Evolutionary conservation across 2,113 vertebrate species (phyloP).

Genomic region (Hippocampus abdominalis): DNA sequence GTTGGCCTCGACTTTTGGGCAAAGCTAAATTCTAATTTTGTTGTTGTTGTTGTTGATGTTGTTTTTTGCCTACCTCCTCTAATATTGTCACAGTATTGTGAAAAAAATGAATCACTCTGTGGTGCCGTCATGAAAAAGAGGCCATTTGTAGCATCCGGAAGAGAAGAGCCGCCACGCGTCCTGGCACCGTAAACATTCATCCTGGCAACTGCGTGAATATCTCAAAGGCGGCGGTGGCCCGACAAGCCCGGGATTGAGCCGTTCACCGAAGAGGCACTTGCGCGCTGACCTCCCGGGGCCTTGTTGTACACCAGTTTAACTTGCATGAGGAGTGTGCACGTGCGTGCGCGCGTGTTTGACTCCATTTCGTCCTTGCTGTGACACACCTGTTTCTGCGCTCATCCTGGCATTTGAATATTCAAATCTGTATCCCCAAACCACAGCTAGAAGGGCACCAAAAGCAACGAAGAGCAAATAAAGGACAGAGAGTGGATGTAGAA

Average conservation of each 20-base stretch:
- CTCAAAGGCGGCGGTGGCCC: too few relatives aligned
- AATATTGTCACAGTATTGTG: too few relatives aligned
- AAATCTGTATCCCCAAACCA: slow-evolving; percentile 60
- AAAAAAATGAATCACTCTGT: background rate
- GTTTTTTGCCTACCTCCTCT: too few relatives aligned
- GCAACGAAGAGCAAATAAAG: slow-evolving; percentile 8
- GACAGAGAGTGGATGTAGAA: background rate
- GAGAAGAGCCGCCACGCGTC: background rate
- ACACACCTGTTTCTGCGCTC: slow-evolving; percentile 64
- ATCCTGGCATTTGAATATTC: slow-evolving; percentile 68
- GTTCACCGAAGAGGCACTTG: background rate
- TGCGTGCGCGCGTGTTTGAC: slow-evolving; percentile 25
- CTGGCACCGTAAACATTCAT: background rate
- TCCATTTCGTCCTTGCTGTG: slow-evolving; percentile 69
- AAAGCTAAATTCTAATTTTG: too few relatives aligned
- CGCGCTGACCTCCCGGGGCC: slow-evolving; percentile 40
- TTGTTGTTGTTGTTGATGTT: too few relatives aligned
- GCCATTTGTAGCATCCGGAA: background rate
- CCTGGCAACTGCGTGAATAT: background rate
- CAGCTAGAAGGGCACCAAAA: slow-evolving; percentile 9
- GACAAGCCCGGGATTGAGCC: background rate
- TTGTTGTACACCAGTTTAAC: slow-evolving; percentile 60
- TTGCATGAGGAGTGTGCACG: slow-evolving; percentile 46
- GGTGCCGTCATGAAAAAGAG: background rate
- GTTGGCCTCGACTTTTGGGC: too few relatives aligned